Conservation (phyloP, 2,888 invertebrate genomes). For the Panopea generosa region DNA sequence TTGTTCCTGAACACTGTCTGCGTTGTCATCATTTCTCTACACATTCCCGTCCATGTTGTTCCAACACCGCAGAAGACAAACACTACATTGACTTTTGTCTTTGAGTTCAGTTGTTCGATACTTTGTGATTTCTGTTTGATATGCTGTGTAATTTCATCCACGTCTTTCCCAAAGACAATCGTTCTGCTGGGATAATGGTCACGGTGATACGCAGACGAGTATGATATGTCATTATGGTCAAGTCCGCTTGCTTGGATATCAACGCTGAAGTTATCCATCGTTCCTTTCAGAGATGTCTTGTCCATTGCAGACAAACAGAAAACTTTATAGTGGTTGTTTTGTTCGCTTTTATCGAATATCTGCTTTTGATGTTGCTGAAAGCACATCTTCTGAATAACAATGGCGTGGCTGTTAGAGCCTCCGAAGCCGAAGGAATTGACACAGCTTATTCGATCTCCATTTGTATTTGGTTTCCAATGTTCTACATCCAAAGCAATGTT, state of each 20-base stretch:
- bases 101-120: not conserved
- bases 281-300: constrained; percentile 1
- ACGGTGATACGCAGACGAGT: constrained; percentile 59
- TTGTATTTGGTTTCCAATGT: constrained; percentile 32
- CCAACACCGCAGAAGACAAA: constrained; percentile 74
- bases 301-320: constrained; percentile 12
- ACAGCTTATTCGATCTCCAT: constrained; percentile 36
- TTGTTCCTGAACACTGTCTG: constrained; percentile 38
- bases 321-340: not conserved
- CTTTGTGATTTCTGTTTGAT: constrained; percentile 17
- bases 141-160: constrained; percentile 13
- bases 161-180: constrained; percentile 22
- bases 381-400: constrained; percentile 34
- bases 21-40: constrained; percentile 46
- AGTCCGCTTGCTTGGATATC: not conserved
- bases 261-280: not conserved
- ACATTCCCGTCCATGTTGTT: constrained; percentile 68
- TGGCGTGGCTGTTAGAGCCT: constrained; percentile 68
- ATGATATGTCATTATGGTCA: constrained; percentile 39
- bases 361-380: not conserved
- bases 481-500: constrained; percentile 49
- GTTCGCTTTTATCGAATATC: not conserved
- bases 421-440: constrained; percentile 73
- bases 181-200: constrained; percentile 50
- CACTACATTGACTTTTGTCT: constrained; percentile 26